Percentiles rank a stretch among this genome's conserved stretches.
Evolutionary conservation across 2,888 invertebrate genomes (phyloP).

Genomic region (Carterocephalus palaemon): DNA sequence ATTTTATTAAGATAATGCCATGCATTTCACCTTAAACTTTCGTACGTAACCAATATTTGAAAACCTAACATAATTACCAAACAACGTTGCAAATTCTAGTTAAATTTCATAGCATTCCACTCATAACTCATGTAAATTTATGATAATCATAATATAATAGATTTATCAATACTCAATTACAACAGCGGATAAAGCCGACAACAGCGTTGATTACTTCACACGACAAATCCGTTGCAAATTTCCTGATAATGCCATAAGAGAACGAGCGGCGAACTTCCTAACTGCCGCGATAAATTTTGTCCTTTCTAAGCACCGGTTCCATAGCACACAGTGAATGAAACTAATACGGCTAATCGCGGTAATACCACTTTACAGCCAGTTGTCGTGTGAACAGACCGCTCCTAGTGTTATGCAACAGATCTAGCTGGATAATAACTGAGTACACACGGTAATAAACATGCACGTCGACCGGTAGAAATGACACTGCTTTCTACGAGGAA

Average conservation of each 20-base stretch:
- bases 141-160: too few relatives aligned
- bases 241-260: not conserved
- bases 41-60: too few relatives aligned
- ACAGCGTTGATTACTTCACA: too few relatives aligned
- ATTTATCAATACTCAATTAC: too few relatives aligned
- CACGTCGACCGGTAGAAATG: slow-evolving; percentile 33
- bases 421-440: slow-evolving; percentile 27
- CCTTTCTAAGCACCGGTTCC: not conserved
- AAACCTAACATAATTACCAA: too few relatives aligned
- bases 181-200: too few relatives aligned
- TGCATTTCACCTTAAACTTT: too few relatives aligned
- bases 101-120: too few relatives aligned
- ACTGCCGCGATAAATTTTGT: slow-evolving; percentile 10
- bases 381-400: slow-evolving; percentile 23
- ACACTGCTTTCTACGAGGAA: slow-evolving; percentile 43
- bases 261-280: slow-evolving; percentile 8
- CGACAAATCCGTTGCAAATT: slow-evolving; percentile 10
- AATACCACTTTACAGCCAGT: slow-evolving; percentile 10
- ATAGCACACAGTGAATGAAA: slow-evolving; percentile 10
- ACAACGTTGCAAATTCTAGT: too few relatives aligned
- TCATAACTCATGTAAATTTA: too few relatives aligned
- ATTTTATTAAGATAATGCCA: too few relatives aligned
- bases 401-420: slow-evolving; percentile 29
- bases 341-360: slow-evolving; percentile 14
- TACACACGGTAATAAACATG: slow-evolving; percentile 29